Conservation (phyloP, 2,888 invertebrate genomes). For the Dicycla oo region DNA sequence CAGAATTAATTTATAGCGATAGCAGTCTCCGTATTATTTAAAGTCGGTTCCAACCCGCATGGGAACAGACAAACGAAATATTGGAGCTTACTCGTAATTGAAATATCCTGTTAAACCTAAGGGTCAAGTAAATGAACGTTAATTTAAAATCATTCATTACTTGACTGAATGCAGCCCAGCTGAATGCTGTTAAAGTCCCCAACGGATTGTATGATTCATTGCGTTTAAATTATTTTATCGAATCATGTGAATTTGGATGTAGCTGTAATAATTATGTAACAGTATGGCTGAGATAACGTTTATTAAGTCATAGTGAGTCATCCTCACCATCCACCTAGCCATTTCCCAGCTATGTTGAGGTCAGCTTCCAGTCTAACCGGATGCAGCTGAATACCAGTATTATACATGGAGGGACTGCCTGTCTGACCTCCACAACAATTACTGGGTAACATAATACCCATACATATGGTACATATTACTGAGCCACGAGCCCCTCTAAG, state of each 20-base stretch:
- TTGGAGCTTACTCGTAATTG: slow-evolving; percentile 67
- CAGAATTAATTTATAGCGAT: slow-evolving; percentile 53
- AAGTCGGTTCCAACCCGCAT: slow-evolving; percentile 67
- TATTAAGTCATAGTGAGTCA: background rate
- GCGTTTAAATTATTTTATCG: background rate
- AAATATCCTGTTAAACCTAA: slow-evolving; percentile 71
- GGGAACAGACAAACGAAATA: slow-evolving; percentile 65
- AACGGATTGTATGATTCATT: slow-evolving; percentile 22
- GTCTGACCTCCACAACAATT: too few species aligned
- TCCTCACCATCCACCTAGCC: too few species aligned
- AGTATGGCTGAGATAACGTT: background rate
- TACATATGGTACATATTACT: too few species aligned
- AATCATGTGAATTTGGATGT: background rate
- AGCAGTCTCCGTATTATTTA: slow-evolving; percentile 27
- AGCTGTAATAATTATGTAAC: too few species aligned
- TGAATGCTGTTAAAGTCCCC: slow-evolving; percentile 16
- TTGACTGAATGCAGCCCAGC: slow-evolving; percentile 17
- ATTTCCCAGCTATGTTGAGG: too few species aligned
- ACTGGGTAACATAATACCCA: too few species aligned
- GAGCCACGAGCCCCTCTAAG: too few species aligned
- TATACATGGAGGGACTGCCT: too few species aligned
- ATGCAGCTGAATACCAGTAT: too few species aligned
- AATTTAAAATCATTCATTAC: slow-evolving; percentile 63
- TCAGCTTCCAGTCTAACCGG: too few species aligned
- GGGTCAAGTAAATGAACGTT: slow-evolving; percentile 65